A percentile compares a stretch with the other conserved stretches of the same genome.
Evolutionary conservation across 2,797 vertebrate species (phyloP).

Genomic region (Thripadectes ignobilis): DNA sequence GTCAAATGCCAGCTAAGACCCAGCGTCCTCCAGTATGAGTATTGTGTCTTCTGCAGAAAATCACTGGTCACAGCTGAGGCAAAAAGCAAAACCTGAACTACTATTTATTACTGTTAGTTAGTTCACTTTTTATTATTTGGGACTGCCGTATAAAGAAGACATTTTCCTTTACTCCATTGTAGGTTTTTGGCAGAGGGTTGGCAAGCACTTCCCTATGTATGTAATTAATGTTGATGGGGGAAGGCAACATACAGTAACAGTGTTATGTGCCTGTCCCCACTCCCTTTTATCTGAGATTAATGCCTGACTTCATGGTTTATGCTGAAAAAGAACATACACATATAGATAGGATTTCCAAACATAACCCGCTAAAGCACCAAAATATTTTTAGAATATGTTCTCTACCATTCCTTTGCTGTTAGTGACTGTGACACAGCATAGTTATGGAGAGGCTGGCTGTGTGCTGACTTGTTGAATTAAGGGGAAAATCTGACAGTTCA

Average conservation of each 20-base stretch:
- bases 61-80: background rate
- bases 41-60: background rate
- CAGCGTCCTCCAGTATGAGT: background rate
- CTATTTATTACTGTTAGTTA: background rate
- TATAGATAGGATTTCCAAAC: background rate
- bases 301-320: background rate
- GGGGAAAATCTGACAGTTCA: background rate
- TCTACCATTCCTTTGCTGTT: background rate
- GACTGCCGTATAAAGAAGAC: background rate
- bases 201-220: background rate
- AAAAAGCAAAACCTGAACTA: background rate
- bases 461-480: background rate
- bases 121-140: background rate
- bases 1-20: background rate
- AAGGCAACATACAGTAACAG: background rate
- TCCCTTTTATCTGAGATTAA: background rate
- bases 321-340: background rate
- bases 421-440: background rate
- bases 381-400: background rate
- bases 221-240: background rate
- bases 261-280: background rate
- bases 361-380: background rate
- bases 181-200: background rate
- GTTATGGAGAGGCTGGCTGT: background rate
- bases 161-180: background rate